Conservation (phyloP, 2,113 vertebrate genomes). For the Nibea coibor region DNA sequence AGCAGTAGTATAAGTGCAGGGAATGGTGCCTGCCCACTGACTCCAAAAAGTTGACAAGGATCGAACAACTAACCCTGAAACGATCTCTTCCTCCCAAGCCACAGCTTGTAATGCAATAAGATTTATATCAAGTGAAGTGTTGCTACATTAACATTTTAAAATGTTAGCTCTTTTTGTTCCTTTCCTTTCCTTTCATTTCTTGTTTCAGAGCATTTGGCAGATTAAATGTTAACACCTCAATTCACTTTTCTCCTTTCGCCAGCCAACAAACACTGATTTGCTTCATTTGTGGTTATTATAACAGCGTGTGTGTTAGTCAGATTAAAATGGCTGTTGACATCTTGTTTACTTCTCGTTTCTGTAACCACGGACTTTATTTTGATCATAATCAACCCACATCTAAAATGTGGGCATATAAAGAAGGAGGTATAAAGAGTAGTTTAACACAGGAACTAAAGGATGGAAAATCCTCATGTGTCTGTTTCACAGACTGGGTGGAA, state of each 20-base stretch:
- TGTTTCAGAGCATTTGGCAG: conserved; percentile 5
- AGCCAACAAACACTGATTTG: conserved; percentile 19
- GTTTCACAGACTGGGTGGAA: conserved; percentile 1
- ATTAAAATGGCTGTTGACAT: conserved; percentile 16
- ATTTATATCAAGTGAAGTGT: not conserved
- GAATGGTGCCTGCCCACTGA: no score
- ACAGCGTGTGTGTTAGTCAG: not conserved
- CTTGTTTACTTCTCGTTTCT: conserved; percentile 7
- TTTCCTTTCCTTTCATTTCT: not conserved
- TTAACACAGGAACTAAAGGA: conserved; percentile 2
- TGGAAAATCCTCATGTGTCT: conserved; percentile 11
- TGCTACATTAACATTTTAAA: not conserved
- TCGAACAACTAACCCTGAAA: not conserved
- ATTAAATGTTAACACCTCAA: not conserved
- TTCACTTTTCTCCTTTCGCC: not conserved
- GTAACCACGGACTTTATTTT: conserved; percentile 17
- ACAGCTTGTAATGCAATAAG: not conserved
- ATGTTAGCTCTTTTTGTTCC: not conserved
- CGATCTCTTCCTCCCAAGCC: not conserved
- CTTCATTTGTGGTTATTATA: not conserved
- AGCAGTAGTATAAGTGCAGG: no score
- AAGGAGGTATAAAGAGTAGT: not conserved
- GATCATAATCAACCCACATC: conserved; percentile 1
- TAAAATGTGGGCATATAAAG: not conserved
- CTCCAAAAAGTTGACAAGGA: no score